Evolutionary conservation across 2,797 vertebrate species (phyloP).

Genomic region (Phrynocephalus guinanensis): DNA sequence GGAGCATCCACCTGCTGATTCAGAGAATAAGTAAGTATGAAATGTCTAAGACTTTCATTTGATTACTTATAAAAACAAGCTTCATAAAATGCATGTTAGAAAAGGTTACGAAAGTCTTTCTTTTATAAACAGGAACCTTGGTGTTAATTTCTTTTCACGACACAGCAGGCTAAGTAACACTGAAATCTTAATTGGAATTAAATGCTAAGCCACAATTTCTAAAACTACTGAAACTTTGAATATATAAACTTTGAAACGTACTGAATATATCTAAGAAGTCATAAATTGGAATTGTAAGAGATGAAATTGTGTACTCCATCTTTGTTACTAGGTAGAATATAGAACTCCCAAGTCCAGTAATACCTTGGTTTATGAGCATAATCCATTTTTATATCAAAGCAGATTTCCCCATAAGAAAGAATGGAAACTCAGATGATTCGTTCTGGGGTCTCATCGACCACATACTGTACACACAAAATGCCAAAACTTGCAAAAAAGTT

Average conservation of each 20-base stretch:
- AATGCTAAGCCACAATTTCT: not conserved
- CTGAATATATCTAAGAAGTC: too few species aligned
- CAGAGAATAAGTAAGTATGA: slow-evolving; percentile 96
- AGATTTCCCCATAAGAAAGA: too few species aligned
- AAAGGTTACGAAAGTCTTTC: not conserved
- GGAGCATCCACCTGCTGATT: slow-evolving; percentile 90
- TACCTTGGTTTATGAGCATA: too few species aligned
- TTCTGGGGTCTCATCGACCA: too few species aligned
- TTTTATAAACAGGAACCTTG: not conserved
- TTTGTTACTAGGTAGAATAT: not conserved
- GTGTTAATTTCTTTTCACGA: not conserved
- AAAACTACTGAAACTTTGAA: not conserved
- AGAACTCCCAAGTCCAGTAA: too few species aligned
- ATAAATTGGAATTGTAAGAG: not conserved
- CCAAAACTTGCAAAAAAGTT: too few species aligned
- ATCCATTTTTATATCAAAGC: too few species aligned
- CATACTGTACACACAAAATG: too few species aligned
- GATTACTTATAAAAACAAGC: not conserved
- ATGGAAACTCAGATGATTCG: too few species aligned
- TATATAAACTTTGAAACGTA: not conserved
- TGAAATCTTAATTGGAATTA: not conserved
- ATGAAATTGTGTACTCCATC: not conserved
- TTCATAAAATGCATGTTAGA: not conserved
- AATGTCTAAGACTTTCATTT: fast-evolving
- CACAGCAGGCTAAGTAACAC: not conserved